phyloP scores from a whole-genome alignment of 2,113 vertebrate genomes.

The Nansenia antarctica region DNA sequence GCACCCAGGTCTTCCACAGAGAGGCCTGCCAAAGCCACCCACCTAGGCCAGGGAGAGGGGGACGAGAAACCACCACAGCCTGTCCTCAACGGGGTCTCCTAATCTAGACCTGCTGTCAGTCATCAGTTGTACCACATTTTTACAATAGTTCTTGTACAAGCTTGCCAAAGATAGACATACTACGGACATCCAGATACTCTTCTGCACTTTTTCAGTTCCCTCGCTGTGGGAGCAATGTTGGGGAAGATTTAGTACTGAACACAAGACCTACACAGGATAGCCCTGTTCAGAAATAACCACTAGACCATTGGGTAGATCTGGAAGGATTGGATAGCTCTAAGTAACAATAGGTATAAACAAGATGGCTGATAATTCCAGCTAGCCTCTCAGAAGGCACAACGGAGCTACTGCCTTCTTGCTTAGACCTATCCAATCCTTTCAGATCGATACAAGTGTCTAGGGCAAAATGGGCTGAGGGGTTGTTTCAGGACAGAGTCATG shows the following conservation, averaged over 20 bases:
- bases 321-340: too few species aligned
- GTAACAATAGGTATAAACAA: too few species aligned
- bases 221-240: constrained; percentile 85
- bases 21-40: constrained; percentile 71
- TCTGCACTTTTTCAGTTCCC: constrained; percentile 91
- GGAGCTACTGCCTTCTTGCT: too few species aligned
- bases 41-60: constrained; percentile 79
- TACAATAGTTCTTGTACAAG: constrained; percentile 98
- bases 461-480: too few species aligned
- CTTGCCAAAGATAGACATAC: constrained; percentile 99
- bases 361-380: too few species aligned
- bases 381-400: too few species aligned
- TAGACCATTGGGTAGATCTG: too few species aligned
- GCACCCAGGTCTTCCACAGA: constrained; percentile 77
- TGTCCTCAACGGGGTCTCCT: constrained; percentile 93
- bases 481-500: constrained; percentile 78
- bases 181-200: constrained; percentile 90
- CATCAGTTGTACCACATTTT: constrained; percentile 63
- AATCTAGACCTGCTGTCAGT: constrained; percentile 69
- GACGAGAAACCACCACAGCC: constrained; percentile 82
- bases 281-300: too few species aligned
- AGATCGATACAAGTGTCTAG: too few species aligned
- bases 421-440: too few species aligned
- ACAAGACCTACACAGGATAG: constrained; percentile 51
- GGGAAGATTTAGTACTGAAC: constrained; percentile 40